Evolutionary conservation across 2,113 vertebrate species (phyloP).

Genomic region (Ptilonorhynchus violaceus): DNA sequence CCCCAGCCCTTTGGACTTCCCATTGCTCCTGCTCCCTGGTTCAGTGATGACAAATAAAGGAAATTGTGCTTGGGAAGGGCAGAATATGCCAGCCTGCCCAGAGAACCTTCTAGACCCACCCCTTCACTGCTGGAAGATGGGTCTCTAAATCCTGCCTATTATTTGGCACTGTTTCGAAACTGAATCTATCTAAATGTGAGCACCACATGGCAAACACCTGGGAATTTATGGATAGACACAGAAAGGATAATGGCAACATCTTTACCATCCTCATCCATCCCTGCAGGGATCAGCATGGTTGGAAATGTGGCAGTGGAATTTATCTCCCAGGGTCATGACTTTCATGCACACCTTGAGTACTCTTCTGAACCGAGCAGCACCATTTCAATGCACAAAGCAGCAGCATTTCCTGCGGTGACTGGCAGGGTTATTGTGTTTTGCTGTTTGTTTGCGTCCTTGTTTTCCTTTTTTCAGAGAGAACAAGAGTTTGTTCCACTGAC

Average conservation of each 20-base stretch:
- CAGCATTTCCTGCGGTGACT: background rate
- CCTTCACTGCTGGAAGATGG: background rate
- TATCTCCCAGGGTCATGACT: background rate
- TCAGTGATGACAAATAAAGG: background rate
- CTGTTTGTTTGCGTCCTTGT: background rate
- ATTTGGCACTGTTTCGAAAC: background rate
- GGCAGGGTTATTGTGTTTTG: background rate
- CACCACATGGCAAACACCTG: rapidly evolving
- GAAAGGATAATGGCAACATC: background rate
- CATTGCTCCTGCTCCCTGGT: background rate
- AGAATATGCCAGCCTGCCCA: background rate
- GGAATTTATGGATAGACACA: background rate
- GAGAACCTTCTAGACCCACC: background rate
- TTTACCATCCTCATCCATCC: background rate
- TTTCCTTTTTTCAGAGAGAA: background rate
- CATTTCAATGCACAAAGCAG: background rate
- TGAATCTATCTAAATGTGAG: background rate
- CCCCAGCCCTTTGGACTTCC: background rate
- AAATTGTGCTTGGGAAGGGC: background rate
- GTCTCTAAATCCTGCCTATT: background rate
- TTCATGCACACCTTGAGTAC: background rate
- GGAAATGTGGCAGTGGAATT: background rate
- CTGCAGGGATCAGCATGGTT: background rate
- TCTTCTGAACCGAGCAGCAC: background rate
- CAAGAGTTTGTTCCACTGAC: background rate